Conservation (phyloP, 2,113 vertebrate genomes). For the Nerophis ophidion region DNA sequence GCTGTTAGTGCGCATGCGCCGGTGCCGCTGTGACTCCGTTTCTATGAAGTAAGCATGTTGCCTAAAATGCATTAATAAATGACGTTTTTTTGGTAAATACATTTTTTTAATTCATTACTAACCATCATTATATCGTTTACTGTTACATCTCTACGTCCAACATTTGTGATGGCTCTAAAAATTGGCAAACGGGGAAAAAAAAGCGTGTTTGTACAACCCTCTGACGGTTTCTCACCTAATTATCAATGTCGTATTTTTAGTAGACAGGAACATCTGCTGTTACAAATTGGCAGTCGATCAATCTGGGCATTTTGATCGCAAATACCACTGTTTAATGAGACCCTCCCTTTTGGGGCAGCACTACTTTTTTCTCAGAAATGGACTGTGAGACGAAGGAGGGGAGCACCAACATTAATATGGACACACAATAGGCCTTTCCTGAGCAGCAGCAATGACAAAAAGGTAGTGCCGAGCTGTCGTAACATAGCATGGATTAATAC, state of each 20-base stretch:
- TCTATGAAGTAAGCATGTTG: too few species aligned
- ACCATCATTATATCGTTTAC: too few species aligned
- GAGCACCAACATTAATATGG: background rate
- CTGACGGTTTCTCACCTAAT: constrained; percentile 44
- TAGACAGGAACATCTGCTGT: constrained; percentile 47
- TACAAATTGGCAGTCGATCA: constrained; percentile 54
- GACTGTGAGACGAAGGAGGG: constrained; percentile 1
- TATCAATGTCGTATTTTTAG: constrained; percentile 42
- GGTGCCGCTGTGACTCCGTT: too few species aligned
- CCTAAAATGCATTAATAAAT: too few species aligned
- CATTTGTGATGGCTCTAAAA: constrained; percentile 3
- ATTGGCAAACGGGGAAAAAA: constrained; percentile 28
- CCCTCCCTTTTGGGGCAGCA: constrained; percentile 20
- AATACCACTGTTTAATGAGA: constrained; percentile 43
- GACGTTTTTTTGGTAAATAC: too few species aligned
- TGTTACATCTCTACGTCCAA: background rate
- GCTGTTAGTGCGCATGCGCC: too few species aligned
- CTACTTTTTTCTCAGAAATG: constrained; percentile 18
- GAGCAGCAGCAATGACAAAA: constrained; percentile 3
- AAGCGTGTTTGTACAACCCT: constrained; percentile 26
- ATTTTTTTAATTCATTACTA: too few species aligned
- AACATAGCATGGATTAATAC: too few species aligned
- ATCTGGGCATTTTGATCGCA: constrained; percentile 39
- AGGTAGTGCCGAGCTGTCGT: too few species aligned
- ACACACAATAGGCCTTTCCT: constrained; percentile 6